Evolutionary conservation across 2,888 invertebrate genomes (phyloP), one percentile per base, ranked within the genome.

Genomic region (Calliphora vomitoria): DNA sequence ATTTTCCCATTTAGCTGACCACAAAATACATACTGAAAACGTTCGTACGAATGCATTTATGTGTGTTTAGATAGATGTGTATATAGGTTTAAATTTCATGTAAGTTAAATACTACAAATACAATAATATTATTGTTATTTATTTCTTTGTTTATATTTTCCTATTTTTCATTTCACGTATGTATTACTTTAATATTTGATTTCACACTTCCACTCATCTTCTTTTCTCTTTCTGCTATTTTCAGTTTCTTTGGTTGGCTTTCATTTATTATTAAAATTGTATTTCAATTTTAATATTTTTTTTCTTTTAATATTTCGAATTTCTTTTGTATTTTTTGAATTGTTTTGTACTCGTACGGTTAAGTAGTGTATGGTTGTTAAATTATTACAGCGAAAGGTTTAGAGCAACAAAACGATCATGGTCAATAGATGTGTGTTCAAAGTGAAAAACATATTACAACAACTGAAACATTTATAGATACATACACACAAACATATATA

Each of bases 191-290:
- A n/a, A 47, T 25, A 71, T 68, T 31, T 58, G 20, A 55, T 75
- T 82, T 82, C 47, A 75, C 75, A 68, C 66, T 82, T 82, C 66
- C 44, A 55, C 64, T 74, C 55, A 35, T 64, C 58, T 58, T 58
- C 20, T 41, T 35, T 31, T 35, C 31, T 41, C 13, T 35, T 50
- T 69, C 31, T 41, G 41, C n/a, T 72, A 25, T 41, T 74, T 60
- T 44, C 25, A 58, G 25, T 25, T 55, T 44, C 44, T 8, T 69
- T 60, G 10, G 47, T 50, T 35, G 13, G 60, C 55, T 74, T 74
- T 74, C 58, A 74, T 82, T 47, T 58, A 80, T 13, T 66, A 55
- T 55, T n/a, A 18, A 58, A 58, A 58, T 44, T 53, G 18, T 53
- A 31, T 69, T 69, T 25, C 1, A 8, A 38, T 66, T 68, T 69